These are phyloP conservation scores for Xestia ashworthii DNA, from an alignment of 2,888 invertebrate genomes.

Conservation along the genomic window DNA sequence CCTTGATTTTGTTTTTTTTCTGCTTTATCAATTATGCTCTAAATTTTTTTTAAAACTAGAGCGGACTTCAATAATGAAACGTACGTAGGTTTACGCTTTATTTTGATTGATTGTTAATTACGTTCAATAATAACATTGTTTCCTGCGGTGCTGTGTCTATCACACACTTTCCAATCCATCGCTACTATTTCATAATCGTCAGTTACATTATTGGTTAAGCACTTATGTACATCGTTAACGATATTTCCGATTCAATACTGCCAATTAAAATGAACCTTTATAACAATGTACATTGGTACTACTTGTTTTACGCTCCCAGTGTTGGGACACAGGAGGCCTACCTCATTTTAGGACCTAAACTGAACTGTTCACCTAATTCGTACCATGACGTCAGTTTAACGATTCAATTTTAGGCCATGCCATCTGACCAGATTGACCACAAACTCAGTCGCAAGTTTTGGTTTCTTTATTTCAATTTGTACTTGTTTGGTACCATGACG, in stretches of 20 bases:
- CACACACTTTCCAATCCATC: slow-evolving; percentile 9
- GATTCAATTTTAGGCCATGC: no score
- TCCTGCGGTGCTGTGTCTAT: neutral
- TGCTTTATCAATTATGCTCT: no score
- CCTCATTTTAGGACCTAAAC: no score
- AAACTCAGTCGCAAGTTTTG: no score
- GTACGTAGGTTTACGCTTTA: neutral
- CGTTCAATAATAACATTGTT: neutral
- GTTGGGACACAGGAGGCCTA: neutral
- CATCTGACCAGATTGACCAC: no score
- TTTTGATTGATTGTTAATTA: neutral
- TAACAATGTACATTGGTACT: neutral
- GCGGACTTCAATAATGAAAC: neutral
- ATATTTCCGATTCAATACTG: slow-evolving; percentile 21
- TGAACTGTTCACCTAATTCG: no score
- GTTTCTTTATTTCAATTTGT: no score
- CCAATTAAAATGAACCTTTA: slow-evolving; percentile 7
- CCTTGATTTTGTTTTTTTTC: neutral
- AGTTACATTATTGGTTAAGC: slow-evolving; percentile 1
- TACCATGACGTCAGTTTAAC: no score
- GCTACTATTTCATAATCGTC: slow-evolving; percentile 14
- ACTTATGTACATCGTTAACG: neutral
- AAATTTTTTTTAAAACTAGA: neutral
- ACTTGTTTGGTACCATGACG: no score
- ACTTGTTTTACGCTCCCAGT: neutral